Conservation (phyloP, 2,797 vertebrate genomes). For the Pagetopsis macropterus region DNA sequence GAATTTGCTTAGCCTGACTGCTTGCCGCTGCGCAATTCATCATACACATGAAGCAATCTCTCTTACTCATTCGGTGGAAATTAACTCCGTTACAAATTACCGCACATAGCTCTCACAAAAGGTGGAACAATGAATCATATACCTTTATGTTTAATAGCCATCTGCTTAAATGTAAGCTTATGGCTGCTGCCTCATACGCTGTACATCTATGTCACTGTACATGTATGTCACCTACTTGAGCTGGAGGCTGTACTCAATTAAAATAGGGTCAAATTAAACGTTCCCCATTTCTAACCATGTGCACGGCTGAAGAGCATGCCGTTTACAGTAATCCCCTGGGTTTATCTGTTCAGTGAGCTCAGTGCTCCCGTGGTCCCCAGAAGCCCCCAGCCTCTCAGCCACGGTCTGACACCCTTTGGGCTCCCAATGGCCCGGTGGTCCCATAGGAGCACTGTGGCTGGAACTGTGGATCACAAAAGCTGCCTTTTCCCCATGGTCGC, state of each 20-base stretch:
- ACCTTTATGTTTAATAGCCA: constrained; percentile 47
- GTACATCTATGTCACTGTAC: constrained; percentile 5
- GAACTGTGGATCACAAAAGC: constrained; percentile 57
- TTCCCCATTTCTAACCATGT: constrained; percentile 45
- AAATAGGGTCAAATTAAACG: constrained; percentile 59
- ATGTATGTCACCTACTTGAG: constrained; percentile 34
- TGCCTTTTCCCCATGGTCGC: constrained; percentile 48
- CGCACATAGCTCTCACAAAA: constrained; percentile 49
- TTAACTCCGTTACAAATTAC: constrained; percentile 67
- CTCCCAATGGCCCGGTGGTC: constrained; percentile 51
- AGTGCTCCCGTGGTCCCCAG: constrained; percentile 41
- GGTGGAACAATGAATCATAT: constrained; percentile 72
- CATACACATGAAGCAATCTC: constrained; percentile 70
- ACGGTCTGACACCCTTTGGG: constrained; percentile 47
- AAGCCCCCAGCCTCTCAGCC: constrained; percentile 44
- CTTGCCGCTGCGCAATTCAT: constrained; percentile 62
- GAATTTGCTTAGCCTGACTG: constrained; percentile 47
- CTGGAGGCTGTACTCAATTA: constrained; percentile 57
- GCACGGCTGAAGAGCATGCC: constrained; percentile 42
- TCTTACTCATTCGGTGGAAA: constrained; percentile 69
- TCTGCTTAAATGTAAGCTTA: constrained; percentile 26
- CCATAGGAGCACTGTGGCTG: constrained; percentile 57
- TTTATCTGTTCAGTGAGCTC: constrained; percentile 68
- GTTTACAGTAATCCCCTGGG: constrained; percentile 66
- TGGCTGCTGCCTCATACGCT: constrained; percentile 19